Base-by-base conservation (phyloP, 2,113 vertebrate species). In the Forbesichthys agassizii region DNA sequence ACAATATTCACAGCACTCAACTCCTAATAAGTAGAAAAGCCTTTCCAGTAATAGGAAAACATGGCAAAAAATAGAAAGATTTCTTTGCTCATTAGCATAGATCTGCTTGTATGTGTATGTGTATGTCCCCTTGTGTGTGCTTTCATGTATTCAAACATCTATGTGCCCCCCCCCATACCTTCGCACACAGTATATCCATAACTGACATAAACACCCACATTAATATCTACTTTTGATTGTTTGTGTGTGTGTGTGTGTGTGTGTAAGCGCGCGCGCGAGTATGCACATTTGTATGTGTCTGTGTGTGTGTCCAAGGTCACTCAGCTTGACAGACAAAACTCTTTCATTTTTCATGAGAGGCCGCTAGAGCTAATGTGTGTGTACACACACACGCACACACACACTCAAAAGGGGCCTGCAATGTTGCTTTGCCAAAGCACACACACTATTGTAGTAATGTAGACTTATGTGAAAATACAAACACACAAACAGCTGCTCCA, bases 271-370 rank as follows among this genome's bases (percentile, higher is more conserved):
- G 59, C 46, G 55, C 11, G 55, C 27, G 18, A 36, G 57, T 60
- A 33, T 60, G 57, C 13, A 18, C 20, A 36, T n/a, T 33, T 46
- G 59, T n/a, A 14, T 46, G 58, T 46, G 36, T 46, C 33, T 42
- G 59, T 61, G 33, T 61, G 59, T 61, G 59, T 47, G 59, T 61
- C 59, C 59, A 61, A 61, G 59, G 59, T 61, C 59, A 61, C 9
- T 47, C 59, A 10, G 42, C 59, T 61, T 61, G 42, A 61, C 59
- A 61, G 59, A 61, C 59, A 61, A 61, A 61, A 42, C 36, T 61
- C 59, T 42, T 61, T 61, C 59, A 61, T 61, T 61, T 61, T 61
- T 61, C 59, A 61, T 61, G 59, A 61, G 59, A 13, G n/a, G 59
- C 42, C 42, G 42, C 14, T 13, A 61, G 36, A 8, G 13, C 42